Conservation (phyloP, 1,140 invertebrate species). For the Drosophila kohkoa region DNA sequence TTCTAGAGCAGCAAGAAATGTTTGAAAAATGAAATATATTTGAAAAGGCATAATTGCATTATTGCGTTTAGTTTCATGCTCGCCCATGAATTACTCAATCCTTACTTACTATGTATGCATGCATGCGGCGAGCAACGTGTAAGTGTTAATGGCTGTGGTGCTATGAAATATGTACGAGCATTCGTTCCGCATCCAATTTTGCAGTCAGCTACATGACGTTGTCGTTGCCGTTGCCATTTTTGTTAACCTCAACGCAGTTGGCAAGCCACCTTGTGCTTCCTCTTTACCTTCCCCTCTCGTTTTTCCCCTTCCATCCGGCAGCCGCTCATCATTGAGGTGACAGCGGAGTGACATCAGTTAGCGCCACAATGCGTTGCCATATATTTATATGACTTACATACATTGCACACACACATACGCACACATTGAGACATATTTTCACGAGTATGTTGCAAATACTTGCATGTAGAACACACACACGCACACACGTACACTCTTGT, state of each 20-base stretch:
- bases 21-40: no score
- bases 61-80: not conserved
- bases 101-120: not conserved
- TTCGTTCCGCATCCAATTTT: constrained; percentile 69
- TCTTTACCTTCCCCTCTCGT: not conserved
- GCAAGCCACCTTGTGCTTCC: not conserved
- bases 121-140: not conserved
- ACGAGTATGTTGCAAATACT: constrained; percentile 44
- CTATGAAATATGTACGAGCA: constrained; percentile 69
- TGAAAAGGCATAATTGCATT: no score
- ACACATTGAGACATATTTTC: not conserved
- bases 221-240: constrained; percentile 53
- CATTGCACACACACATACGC: constrained; percentile 25
- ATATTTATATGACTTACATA: constrained; percentile 46
- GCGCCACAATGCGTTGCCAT: constrained; percentile 58
- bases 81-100: not conserved
- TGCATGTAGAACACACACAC: constrained; percentile 15
- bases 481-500: not conserved
- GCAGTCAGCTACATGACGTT: constrained; percentile 37
- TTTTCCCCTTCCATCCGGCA: not conserved
- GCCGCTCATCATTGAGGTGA: constrained; percentile 43
- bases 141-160: constrained; percentile 49
- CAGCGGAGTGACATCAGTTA: constrained; percentile 69
- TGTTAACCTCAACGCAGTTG: constrained; percentile 56
- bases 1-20: no score